These are phyloP conservation scores for Rhinoderma darwinii DNA, from an alignment of 2,113 vertebrate species.

Conservation along the genomic window DNA sequence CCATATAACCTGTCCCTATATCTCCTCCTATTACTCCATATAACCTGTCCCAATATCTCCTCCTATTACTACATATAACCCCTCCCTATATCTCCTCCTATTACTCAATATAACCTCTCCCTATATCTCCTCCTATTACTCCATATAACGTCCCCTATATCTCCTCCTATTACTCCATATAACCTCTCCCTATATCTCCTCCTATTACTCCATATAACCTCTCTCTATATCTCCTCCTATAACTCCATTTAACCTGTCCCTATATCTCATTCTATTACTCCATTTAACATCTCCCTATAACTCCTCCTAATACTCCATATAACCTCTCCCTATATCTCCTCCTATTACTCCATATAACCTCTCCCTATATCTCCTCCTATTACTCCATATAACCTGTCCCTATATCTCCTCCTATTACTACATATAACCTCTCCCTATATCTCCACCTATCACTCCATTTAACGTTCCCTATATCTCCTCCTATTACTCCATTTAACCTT, in stretches of 20 bases:
- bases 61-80: background rate
- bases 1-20: slow-evolving; percentile 5
- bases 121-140: background rate
- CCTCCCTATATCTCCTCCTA: background rate
- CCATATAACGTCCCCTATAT: background rate
- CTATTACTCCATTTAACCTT: background rate
- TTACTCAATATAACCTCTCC: background rate
- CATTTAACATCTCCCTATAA: background rate
- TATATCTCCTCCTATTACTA: background rate
- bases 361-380: background rate
- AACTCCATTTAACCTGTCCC: background rate
- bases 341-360: background rate
- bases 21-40: background rate
- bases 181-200: background rate
- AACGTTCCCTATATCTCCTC: background rate
- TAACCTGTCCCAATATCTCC: no score
- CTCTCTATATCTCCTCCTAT: background rate
- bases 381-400: background rate
- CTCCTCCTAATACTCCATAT: background rate
- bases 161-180: background rate
- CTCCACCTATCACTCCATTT: background rate
- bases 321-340: background rate
- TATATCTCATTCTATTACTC: background rate
- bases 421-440: background rate
- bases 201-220: background rate